Percentiles rank a stretch among this genome's conserved stretches.
phyloP scores from a whole-genome alignment of 2,888 invertebrate species.

The Periphyllus acericola region DNA sequence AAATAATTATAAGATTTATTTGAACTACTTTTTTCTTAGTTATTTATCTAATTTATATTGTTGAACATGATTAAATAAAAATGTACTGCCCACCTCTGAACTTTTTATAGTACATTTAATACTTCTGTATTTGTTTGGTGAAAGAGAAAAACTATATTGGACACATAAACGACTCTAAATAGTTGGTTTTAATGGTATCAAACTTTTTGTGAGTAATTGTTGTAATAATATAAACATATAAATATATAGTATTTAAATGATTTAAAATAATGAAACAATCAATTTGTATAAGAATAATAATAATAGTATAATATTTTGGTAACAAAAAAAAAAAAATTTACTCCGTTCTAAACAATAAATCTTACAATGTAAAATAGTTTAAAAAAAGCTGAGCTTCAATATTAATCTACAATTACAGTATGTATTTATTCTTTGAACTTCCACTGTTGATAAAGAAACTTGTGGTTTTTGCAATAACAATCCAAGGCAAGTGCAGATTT shows the following conservation, averaged over 20 bases:
- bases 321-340: not conserved
- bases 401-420: not conserved
- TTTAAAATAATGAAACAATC: not conserved
- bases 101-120: too few species aligned
- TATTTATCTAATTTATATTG: too few species aligned
- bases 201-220: not conserved
- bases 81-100: too few species aligned
- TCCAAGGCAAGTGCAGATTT: conserved; percentile 6
- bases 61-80: too few species aligned
- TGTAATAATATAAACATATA: not conserved
- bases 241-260: not conserved
- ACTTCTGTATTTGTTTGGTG: too few species aligned
- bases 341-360: not conserved
- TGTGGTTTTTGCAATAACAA: not conserved
- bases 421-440: not conserved
- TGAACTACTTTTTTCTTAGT: too few species aligned
- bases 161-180: too few species aligned
- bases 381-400: conserved; percentile 5
- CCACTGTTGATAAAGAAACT: not conserved
- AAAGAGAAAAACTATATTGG: too few species aligned
- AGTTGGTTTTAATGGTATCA: too few species aligned
- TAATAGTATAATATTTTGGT: not conserved
- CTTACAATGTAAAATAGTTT: not conserved
- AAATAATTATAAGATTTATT: too few species aligned
- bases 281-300: not conserved